Conservation (phyloP, 2,797 vertebrate genomes). For the Enteromius unitaeniatus region DNA sequence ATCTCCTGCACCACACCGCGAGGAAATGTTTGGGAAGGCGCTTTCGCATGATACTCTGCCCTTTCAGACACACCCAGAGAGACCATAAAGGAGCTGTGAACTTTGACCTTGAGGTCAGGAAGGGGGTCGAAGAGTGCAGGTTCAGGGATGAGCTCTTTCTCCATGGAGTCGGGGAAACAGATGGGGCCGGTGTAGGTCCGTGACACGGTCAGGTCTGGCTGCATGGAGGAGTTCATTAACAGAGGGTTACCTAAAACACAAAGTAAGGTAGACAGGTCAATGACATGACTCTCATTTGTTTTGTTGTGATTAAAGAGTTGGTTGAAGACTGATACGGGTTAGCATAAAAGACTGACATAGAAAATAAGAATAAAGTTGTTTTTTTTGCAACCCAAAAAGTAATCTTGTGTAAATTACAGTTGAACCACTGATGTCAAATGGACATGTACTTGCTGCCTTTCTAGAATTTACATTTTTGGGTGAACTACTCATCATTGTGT, state of each 20-base stretch:
- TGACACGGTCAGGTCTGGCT: conserved; percentile 91
- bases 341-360: background rate
- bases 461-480: background rate
- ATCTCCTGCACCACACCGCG: conserved; percentile 82
- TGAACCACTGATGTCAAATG: too few relatives aligned
- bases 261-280: conserved; percentile 53
- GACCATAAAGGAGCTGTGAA: conserved; percentile 84
- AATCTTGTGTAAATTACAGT: too few relatives aligned
- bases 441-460: too few relatives aligned
- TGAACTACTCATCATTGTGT: too few relatives aligned
- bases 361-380: background rate
- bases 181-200: conserved; percentile 94
- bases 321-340: background rate
- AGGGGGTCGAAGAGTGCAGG: conserved; percentile 87
- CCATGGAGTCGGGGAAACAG: conserved; percentile 94
- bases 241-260: conserved; percentile 89
- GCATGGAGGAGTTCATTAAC: conserved; percentile 91
- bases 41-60: conserved; percentile 84
- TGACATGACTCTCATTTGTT: background rate
- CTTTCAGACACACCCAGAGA: conserved; percentile 84
- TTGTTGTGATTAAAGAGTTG: background rate
- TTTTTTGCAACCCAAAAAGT: background rate
- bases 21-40: conserved; percentile 87
- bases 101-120: conserved; percentile 94
- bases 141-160: conserved; percentile 88